Conservation (phyloP, 2,888 invertebrate genomes). For the Chymomyza fuscimana region DNA sequence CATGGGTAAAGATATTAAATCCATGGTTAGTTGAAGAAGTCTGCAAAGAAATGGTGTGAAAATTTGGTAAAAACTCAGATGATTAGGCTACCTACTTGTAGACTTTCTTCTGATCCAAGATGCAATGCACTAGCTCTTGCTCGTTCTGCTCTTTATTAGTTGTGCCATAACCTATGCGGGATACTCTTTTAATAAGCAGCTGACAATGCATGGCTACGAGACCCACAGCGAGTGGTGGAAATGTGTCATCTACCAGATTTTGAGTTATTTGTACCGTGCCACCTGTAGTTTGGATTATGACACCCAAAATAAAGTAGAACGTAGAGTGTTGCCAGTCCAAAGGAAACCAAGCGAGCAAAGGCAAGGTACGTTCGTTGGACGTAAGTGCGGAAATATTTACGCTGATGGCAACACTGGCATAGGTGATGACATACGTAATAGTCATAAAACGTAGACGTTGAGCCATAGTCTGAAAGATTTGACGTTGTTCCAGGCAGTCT, state of each 20-base stretch:
- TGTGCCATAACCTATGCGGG: conserved; percentile 42
- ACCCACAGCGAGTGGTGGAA: conserved; percentile 43
- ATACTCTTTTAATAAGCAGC: conserved; percentile 42
- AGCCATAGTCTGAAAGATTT: not conserved
- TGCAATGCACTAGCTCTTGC: conserved; percentile 42
- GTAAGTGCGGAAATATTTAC: not conserved
- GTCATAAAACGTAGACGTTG: conserved; percentile 12
- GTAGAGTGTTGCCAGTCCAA: conserved; percentile 48
- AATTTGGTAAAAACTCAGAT: not conserved
- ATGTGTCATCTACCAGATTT: conserved; percentile 45
- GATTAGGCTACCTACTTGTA: conserved; percentile 37
- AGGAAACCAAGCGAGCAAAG: conserved; percentile 51
- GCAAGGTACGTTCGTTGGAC: conserved; percentile 31
- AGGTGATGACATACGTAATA: not conserved
- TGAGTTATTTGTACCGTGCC: conserved; percentile 26
- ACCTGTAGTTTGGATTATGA: conserved; percentile 28
- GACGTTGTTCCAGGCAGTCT: conserved; percentile 13
- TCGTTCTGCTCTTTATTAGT: conserved; percentile 33
- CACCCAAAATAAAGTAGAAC: conserved; percentile 19
- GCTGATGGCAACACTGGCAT: not conserved
- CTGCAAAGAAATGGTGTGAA: conserved; percentile 16
- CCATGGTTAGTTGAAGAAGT: conserved; percentile 29
- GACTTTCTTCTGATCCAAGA: conserved; percentile 51
- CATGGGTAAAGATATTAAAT: conserved; percentile 49
- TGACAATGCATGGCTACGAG: conserved; percentile 43